These are phyloP conservation scores for Rhagonycha lutea DNA, from an alignment of 2,888 invertebrate species.

Conservation along the genomic window DNA sequence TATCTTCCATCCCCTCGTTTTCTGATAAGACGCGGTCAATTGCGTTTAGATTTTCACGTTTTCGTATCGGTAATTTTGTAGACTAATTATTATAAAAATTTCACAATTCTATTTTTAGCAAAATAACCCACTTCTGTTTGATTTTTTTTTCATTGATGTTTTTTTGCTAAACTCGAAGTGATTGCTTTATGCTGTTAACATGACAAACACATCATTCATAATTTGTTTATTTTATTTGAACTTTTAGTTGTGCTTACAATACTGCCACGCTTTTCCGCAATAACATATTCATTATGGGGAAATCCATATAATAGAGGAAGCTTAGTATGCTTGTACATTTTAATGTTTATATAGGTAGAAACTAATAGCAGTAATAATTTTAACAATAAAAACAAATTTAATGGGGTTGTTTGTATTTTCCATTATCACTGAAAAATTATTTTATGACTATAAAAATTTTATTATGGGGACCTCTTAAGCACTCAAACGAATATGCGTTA, in stretches of 20 bases:
- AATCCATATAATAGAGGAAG: background rate
- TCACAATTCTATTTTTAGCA: background rate
- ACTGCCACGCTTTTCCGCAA: background rate
- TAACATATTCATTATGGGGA: background rate
- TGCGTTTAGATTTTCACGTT: background rate
- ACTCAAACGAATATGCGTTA: background rate
- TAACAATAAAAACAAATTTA: background rate
- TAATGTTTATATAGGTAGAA: background rate
- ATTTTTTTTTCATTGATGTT: background rate
- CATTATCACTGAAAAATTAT: background rate
- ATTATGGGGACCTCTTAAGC: too few relatives aligned
- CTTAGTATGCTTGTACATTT: background rate
- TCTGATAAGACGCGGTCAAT: background rate
- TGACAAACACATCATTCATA: background rate
- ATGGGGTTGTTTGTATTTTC: background rate
- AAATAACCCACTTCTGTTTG: background rate
- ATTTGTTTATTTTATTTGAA: background rate
- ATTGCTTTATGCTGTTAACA: background rate
- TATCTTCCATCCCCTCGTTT: background rate
- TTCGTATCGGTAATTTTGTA: background rate
- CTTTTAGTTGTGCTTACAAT: background rate
- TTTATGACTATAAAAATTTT: background rate
- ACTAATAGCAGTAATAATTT: background rate
- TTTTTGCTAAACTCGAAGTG: too few relatives aligned
- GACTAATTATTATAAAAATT: too few relatives aligned